These are phyloP conservation scores for Pomacea canaliculata DNA, from an alignment of 2,888 invertebrate genomes.

Conservation along the genomic window DNA sequence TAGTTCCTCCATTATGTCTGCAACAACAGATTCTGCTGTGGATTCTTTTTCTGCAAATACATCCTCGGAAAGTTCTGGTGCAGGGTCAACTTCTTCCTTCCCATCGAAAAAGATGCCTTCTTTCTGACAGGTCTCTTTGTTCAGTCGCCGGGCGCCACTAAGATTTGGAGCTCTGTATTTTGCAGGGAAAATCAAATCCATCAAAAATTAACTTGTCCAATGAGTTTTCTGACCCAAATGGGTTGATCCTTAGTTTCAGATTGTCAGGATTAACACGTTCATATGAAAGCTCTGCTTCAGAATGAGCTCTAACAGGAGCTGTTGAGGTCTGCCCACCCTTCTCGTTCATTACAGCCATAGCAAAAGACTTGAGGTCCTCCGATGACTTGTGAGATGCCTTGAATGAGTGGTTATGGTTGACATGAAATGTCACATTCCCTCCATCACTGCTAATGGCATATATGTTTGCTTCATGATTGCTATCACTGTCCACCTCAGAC, in stretches of 20 bases:
- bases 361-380: slow-evolving; percentile 70
- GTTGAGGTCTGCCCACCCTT: slow-evolving; percentile 54
- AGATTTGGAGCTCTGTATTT: slow-evolving; percentile 46
- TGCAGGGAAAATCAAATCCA: slow-evolving; percentile 55
- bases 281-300: slow-evolving; percentile 72
- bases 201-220: slow-evolving; percentile 62
- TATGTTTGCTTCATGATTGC: slow-evolving; percentile 74
- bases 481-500: slow-evolving; percentile 49
- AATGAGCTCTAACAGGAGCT: slow-evolving; percentile 56
- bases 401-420: slow-evolving; percentile 57
- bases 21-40: slow-evolving; percentile 69
- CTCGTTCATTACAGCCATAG: slow-evolving; percentile 73
- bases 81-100: slow-evolving; percentile 41
- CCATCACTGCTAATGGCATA: slow-evolving; percentile 87
- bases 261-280: slow-evolving; percentile 72
- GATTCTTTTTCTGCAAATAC: slow-evolving; percentile 19
- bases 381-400: slow-evolving; percentile 60
- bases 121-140: slow-evolving; percentile 62
- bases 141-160: slow-evolving; percentile 56
- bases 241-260: slow-evolving; percentile 79
- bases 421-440: slow-evolving; percentile 78
- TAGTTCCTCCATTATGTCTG: slow-evolving; percentile 73
- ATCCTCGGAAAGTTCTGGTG: slow-evolving; percentile 31
- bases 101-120: slow-evolving; percentile 67
- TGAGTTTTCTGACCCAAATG: slow-evolving; percentile 71